Conservation (phyloP, 2,113 vertebrate species). For the Alaudala cheleensis region DNA sequence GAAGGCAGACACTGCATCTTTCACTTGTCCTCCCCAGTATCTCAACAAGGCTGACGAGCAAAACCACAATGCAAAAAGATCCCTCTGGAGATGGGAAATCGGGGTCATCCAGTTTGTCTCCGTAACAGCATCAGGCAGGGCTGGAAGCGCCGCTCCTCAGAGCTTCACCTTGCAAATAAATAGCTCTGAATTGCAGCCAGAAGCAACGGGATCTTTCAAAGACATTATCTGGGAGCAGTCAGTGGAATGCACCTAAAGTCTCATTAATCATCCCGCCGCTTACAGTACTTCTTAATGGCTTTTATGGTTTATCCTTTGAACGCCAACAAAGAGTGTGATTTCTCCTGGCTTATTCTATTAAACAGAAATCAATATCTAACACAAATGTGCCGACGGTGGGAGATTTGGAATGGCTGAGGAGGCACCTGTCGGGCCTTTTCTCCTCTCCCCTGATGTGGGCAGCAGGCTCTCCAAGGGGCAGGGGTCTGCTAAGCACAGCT, state of each 20-base stretch:
- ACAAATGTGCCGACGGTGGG: conserved; percentile 74
- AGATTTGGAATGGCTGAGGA: conserved; percentile 58
- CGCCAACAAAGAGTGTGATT: conserved; percentile 77
- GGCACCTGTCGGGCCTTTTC: conserved; percentile 25
- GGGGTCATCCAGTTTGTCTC: conserved; percentile 34
- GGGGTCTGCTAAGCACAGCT: accelerated
- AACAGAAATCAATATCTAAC: conserved; percentile 81
- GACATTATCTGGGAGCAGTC: conserved; percentile 81
- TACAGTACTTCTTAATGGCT: conserved; percentile 78
- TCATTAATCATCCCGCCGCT: conserved; percentile 78
- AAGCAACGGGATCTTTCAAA: conserved; percentile 76
- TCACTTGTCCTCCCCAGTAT: conserved; percentile 7
- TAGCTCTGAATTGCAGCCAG: conserved; percentile 75
- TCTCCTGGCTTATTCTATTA: conserved; percentile 80
- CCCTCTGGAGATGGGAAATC: conserved; percentile 33
- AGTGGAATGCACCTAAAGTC: conserved; percentile 68
- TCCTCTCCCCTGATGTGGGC: conserved; percentile 2
- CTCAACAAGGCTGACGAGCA: not conserved
- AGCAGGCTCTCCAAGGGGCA: not conserved
- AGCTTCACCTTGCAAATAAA: conserved; percentile 80
- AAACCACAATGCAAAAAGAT: not conserved
- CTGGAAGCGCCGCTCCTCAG: conserved; percentile 50
- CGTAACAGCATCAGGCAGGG: conserved; percentile 39
- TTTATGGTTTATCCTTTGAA: conserved; percentile 81
- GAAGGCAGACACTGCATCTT: not conserved